Evolutionary conservation across 2,888 invertebrate species (phyloP).

Genomic region (Acholoe squamosa): DNA sequence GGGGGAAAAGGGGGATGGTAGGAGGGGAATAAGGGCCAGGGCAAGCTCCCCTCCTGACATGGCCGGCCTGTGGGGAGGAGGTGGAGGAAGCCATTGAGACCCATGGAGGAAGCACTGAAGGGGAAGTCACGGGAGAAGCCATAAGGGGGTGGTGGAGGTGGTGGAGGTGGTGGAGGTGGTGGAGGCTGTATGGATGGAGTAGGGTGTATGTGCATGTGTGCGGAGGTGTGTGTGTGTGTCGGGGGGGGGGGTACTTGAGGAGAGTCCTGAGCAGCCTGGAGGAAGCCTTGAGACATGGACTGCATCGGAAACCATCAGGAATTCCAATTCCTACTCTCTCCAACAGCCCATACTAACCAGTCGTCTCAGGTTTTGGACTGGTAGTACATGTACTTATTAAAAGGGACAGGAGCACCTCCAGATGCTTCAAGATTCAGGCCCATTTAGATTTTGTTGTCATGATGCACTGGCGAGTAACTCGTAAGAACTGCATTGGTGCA

Average conservation of each 20-base stretch:
- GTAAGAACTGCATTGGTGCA: too few species aligned
- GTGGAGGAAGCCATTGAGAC: neutral
- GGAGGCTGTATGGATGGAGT: neutral
- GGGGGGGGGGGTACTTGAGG: neutral
- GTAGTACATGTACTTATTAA: too few species aligned
- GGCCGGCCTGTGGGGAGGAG: neutral
- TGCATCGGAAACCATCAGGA: too few species aligned
- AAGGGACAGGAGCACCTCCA: too few species aligned
- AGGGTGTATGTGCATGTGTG: neutral
- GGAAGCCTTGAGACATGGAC: too few species aligned
- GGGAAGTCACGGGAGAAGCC: slow-evolving; percentile 2
- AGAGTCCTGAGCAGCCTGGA: too few species aligned
- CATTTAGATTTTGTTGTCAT: too few species aligned
- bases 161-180: neutral
- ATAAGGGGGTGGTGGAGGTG: neutral
- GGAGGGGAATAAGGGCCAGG: neutral
- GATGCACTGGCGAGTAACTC: too few species aligned
- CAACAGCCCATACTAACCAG: too few species aligned
- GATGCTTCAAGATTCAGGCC: too few species aligned
- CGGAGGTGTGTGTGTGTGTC: neutral
- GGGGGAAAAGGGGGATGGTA: neutral
- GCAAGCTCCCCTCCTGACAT: neutral
- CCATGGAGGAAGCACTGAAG: slow-evolving; percentile 1
- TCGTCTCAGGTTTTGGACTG: too few species aligned
- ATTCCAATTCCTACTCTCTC: too few species aligned